These are phyloP conservation scores for Neopelma chrysocephalum DNA, from an alignment of 2,797 vertebrate species.

Conservation along the genomic window DNA sequence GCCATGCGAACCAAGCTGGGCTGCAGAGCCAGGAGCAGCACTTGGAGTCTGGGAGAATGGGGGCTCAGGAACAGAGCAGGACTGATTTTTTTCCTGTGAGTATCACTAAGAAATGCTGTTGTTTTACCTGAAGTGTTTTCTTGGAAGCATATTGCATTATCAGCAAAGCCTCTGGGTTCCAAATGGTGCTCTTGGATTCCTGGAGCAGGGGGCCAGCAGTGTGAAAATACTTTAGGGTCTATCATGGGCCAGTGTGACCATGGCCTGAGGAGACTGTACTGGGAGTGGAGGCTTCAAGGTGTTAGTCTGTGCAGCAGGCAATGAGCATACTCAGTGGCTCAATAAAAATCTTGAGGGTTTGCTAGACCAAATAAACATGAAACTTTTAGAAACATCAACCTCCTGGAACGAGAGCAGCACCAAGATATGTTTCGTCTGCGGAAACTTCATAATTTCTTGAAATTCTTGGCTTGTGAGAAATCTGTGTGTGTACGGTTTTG, in stretches of 20 bases:
- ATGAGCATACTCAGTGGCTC: neutral
- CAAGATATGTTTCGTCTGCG: neutral
- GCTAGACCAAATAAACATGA: neutral
- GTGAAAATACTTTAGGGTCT: neutral
- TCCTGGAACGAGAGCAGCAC: neutral
- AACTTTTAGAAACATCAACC: neutral
- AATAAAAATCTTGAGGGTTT: neutral
- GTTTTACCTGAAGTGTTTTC: neutral
- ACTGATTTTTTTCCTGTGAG: neutral
- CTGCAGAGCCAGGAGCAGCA: neutral
- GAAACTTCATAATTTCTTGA: neutral
- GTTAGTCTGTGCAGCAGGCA: neutral
- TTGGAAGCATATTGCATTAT: neutral
- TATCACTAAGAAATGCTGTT: neutral
- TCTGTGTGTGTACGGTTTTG: neutral
- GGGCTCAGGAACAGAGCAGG: neutral
- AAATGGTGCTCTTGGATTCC: neutral
- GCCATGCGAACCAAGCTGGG: neutral
- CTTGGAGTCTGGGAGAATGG: accelerated
- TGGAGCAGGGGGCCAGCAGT: neutral
- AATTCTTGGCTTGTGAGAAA: neutral
- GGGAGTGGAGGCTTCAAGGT: accelerated
- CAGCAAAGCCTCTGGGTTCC: neutral
- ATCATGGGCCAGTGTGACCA: neutral
- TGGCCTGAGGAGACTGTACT: neutral